These are phyloP conservation scores for Pseudomyrmex sp. DNA, from an alignment of 1,140 invertebrate species.

Conservation along the genomic window DNA sequence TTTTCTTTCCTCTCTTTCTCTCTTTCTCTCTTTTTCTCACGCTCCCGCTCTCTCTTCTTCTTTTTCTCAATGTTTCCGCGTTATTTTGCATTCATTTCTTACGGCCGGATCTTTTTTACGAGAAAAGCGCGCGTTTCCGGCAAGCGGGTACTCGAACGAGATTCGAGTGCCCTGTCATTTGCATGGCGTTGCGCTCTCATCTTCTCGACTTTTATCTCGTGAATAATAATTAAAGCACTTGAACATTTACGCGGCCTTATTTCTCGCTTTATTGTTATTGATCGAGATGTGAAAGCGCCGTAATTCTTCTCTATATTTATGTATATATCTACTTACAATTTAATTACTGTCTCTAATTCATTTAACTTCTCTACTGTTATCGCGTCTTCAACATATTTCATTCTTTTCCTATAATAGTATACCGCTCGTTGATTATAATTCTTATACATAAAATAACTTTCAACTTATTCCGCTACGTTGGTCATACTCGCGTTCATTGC, in stretches of 20 bases:
- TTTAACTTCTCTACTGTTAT: neutral
- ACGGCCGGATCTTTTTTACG: constrained; percentile 51
- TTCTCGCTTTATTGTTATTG: constrained; percentile 31
- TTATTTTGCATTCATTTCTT: constrained; percentile 69
- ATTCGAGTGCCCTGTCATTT: constrained; percentile 44
- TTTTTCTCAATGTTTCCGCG: constrained; percentile 20
- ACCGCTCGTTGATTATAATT: neutral
- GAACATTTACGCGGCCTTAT: neutral
- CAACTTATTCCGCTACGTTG: neutral
- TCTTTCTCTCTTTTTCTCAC: neutral
- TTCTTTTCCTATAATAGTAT: too few species aligned
- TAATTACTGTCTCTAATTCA: neutral
- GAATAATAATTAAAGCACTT: constrained; percentile 48
- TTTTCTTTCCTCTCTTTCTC: neutral
- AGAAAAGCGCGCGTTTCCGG: constrained; percentile 42
- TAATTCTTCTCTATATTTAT: neutral
- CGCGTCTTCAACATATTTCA: too few species aligned
- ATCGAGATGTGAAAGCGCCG: neutral
- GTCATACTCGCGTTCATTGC: neutral
- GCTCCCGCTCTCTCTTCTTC: neutral
- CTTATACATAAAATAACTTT: neutral
- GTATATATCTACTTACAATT: neutral
- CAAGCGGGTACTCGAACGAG: constrained; percentile 61
- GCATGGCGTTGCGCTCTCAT: constrained; percentile 35
- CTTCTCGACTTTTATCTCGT: constrained; percentile 27